Percentiles rank a stretch among this genome's conserved stretches.
These are phyloP conservation scores for Acanthoscelides obtectus DNA, from an alignment of 2,888 invertebrate genomes.

Conservation along the genomic window DNA sequence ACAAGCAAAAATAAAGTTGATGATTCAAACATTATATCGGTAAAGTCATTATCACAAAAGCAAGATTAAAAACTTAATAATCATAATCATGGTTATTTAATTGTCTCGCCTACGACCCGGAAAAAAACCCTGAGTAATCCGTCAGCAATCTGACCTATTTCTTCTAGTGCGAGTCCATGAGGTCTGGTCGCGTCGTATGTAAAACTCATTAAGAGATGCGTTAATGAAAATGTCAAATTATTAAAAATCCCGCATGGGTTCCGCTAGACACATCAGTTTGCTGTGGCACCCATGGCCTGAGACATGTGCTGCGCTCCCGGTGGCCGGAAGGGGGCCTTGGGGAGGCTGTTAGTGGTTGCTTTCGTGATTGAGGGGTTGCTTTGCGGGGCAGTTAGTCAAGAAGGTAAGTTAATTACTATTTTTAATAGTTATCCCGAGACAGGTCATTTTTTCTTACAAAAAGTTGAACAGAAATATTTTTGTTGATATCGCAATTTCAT, in stretches of 20 bases:
- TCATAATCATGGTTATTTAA: too few species aligned
- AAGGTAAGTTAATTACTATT: neutral
- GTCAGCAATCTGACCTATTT: neutral
- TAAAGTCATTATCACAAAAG: too few species aligned
- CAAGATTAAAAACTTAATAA: too few species aligned
- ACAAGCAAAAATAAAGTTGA: too few species aligned
- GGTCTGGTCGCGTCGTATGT: neutral
- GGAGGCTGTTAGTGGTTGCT: neutral
- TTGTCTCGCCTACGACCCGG: neutral
- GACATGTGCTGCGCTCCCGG: conserved; percentile 11
- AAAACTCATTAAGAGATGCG: neutral
- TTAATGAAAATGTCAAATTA: neutral
- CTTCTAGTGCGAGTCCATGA: neutral
- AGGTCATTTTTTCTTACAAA: too few species aligned
- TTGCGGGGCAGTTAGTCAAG: neutral
- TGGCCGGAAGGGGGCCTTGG: neutral
- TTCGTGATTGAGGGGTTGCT: neutral
- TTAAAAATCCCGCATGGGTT: neutral
- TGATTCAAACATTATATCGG: too few species aligned
- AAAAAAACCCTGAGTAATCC: neutral
- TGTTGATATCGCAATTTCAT: too few species aligned
- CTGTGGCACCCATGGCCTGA: conserved; percentile 13
- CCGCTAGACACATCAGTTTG: conserved; percentile 3
- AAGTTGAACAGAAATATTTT: too few species aligned
- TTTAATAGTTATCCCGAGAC: too few species aligned